Evolutionary conservation across 2,888 invertebrate species (phyloP).

Genomic region (Neuroscelio doddi): DNA sequence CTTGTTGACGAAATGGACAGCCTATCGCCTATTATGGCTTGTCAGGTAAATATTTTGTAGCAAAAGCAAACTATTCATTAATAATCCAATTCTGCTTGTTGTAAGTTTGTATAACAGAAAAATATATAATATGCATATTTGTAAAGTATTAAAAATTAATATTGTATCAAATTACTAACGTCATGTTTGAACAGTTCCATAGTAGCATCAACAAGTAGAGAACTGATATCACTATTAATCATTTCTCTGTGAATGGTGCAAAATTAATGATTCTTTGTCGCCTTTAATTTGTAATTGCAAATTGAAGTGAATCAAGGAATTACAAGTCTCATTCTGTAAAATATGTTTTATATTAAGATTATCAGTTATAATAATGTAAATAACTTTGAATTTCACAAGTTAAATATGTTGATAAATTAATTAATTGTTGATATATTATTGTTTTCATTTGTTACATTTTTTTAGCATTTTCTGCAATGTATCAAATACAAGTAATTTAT

Average conservation of each 20-base stretch:
- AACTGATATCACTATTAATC: not conserved
- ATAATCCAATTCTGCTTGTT: not conserved
- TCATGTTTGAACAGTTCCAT: no score
- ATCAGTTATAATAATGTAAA: no score
- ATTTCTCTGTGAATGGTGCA: conserved; percentile 6
- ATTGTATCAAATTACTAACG: not conserved
- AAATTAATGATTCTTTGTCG: conserved; percentile 12
- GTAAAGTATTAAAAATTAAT: no score
- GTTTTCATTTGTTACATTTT: no score
- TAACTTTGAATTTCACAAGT: no score
- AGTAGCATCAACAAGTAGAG: conserved; percentile 4
- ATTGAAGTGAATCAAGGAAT: conserved; percentile 15
- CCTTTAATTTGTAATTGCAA: conserved; percentile 14
- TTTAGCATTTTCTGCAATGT: no score
- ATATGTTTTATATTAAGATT: no score
- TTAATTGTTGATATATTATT: no score
- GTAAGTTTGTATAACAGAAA: no score
- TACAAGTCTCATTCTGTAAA: no score
- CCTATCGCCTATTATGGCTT: conserved; percentile 90
- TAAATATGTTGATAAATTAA: no score
- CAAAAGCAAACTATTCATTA: not conserved
- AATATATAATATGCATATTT: conserved; percentile 13
- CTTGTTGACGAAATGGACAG: conserved; percentile 98
- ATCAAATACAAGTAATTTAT: no score
- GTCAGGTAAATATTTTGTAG: conserved; percentile 74